Evolutionary conservation across 2,888 invertebrate species (phyloP), one percentile per base, ranked within the genome.

Genomic region (Bellardia pandia): DNA sequence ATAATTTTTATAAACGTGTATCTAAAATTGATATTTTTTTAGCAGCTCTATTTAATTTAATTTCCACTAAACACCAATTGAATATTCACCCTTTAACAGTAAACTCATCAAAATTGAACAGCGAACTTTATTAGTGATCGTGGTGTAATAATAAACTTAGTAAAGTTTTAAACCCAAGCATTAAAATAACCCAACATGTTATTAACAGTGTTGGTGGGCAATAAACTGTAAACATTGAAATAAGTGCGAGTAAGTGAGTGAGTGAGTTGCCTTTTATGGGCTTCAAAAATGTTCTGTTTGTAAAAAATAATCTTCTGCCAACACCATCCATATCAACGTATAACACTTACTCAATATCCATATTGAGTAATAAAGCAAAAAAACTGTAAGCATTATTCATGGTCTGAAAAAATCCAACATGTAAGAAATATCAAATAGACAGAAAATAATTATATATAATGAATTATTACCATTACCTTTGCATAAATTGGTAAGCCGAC

Each of bases 361-460:
- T 86, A 81, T 91, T 92, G 16, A 92, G 87, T 7, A 93, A 89
- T 45, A 93, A 79, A 9, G 93, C 93, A 86, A 92, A 90, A 66
- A 93, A 90, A 69, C 91, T 92, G 88, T 92, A 93, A 9, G 93
- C 92, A 89, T 92, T 92, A 88, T 92, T 92, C 64, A 92, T 90
- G 60, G 91, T 91, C 92, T 92, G 77, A 4, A 90, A 88, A 68
- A 56, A 51, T 14, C 42, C 42, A 14, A 6, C 2, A 40, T 16
- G 37, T 64, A 16, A 53, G 9, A 69, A 69, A 51, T 33, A 11
- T 16, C 9, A 45, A 64, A 53, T 16, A 16, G 16, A 14, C 11
- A 11, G 8, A 48, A 45, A 53, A 33, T 62, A 48, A 66, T n/a
- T 14, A 37, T 64, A 40, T 33, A 11, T 58, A 58, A 33, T 75